These are phyloP conservation scores for Drosophila subsilvestris DNA, from an alignment of 2,888 invertebrate species.

Conservation along the genomic window DNA sequence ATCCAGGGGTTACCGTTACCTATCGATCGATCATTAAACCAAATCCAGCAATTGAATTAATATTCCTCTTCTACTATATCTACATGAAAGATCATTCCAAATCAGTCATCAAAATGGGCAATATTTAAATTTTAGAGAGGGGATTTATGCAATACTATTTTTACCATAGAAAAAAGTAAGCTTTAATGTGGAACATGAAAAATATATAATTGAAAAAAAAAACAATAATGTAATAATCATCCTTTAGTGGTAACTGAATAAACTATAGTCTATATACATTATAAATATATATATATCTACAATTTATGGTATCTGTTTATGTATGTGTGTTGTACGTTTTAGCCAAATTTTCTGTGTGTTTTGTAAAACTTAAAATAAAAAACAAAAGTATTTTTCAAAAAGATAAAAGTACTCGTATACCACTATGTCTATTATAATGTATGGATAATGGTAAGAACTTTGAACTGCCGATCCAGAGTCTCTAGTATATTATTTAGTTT, in stretches of 20 bases:
- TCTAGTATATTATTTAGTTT: constrained; percentile 17
- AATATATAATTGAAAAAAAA: constrained; percentile 40
- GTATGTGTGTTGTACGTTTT: constrained; percentile 77
- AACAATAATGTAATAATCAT: constrained; percentile 57
- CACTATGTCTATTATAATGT: constrained; percentile 46
- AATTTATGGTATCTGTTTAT: constrained; percentile 51
- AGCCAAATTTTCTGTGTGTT: constrained; percentile 76
- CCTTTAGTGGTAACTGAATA: constrained; percentile 59
- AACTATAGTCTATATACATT: constrained; percentile 61
- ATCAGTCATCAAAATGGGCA: constrained; percentile 57
- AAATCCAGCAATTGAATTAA: constrained; percentile 26
- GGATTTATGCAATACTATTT: constrained; percentile 64
- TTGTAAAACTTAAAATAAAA: constrained; percentile 59
- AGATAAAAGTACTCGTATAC: constrained; percentile 34
- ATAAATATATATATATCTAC: constrained; percentile 49
- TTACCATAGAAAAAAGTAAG: constrained; percentile 60
- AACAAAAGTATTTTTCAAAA: constrained; percentile 64
- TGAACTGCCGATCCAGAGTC: constrained; percentile 13
- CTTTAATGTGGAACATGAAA: constrained; percentile 59
- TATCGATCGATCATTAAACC: not conserved
- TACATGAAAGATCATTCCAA: constrained; percentile 62
- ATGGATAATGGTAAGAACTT: constrained; percentile 38
- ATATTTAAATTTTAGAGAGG: constrained; percentile 60
- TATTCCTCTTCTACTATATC: constrained; percentile 24
- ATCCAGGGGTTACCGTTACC: constrained; percentile 24